Evolutionary conservation across 2,888 invertebrate genomes (phyloP), one percentile per base, ranked within the genome.

Genomic region (Zaprionus bogoriensis): DNA sequence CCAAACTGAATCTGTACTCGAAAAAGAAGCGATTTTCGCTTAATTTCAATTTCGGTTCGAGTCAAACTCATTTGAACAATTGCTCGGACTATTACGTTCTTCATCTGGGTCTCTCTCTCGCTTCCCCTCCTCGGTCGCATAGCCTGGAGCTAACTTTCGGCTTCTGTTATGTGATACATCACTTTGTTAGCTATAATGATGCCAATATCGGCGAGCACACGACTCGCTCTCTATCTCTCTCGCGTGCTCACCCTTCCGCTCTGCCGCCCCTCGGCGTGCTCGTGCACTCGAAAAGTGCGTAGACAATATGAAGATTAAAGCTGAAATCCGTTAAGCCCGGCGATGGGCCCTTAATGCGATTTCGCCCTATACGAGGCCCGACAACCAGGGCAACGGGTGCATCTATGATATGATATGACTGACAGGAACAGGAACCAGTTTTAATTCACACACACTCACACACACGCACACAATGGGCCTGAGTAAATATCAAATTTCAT

Each of bases 261-360:
- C 42, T 7, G 4, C 23, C 12, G 6, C 4, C 42, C 25, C 42
- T 22, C 22, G 7, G 14, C 9, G 39, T 6, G 42, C 12, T 23
- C 17, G 23, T 39, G 54, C 71, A 72, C 73, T 83, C 65, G 77
- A 77, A 47, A 61, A 52, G 44, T 66, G 68, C 77, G 52, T 67
- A 83, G 78, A 86, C 84, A 79, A 86, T 86, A 66, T 77, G 66
- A 44, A 80, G 80, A 80, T 80, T 80, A 80, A 61, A 81, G 64
- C 67, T 65, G 82, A 84, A 80, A 80, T 80, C 80, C 75, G 87
- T 77, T 80, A 80, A 80, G 84, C 67, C 67, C 77, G 45, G 60
- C 58, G 51, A 68, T 62, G 71, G 70, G 72, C 64, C 69, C 72
- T 77, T 81, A 87, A 71, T 87, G 74, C 82, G 70, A 74, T 78